A percentile compares a stretch with the other conserved stretches of the same genome.
Conservation (phyloP, 2,888 invertebrate genomes). For the Biston stratarius region DNA sequence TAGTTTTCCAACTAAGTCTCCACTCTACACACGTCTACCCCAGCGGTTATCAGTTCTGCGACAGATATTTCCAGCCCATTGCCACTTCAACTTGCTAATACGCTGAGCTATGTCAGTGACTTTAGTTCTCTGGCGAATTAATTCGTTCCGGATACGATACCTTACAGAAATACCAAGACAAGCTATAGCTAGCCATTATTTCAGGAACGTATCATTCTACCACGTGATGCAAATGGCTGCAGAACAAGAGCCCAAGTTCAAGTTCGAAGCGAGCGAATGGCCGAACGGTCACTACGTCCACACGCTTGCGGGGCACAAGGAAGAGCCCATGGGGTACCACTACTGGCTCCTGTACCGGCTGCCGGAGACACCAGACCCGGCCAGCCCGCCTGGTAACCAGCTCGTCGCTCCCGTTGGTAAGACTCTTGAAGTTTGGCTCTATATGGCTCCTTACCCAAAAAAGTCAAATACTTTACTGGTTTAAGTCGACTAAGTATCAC, state of each 20-base stretch:
- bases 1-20: no score
- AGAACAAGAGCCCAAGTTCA: slow-evolving; percentile 90
- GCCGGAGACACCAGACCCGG: slow-evolving; percentile 92
- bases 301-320: slow-evolving; percentile 92
- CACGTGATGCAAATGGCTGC: slow-evolving; percentile 94
- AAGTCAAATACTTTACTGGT: no score
- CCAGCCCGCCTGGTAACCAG: slow-evolving; percentile 94
- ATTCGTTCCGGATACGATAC: no score
- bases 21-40: no score
- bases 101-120: no score
- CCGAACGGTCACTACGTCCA: slow-evolving; percentile 97
- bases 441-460: neutral
- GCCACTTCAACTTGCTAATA: no score
- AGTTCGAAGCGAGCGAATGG: slow-evolving; percentile 95
- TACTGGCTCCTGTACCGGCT: slow-evolving; percentile 96
- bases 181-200: slow-evolving; percentile 19
- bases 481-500: no score
- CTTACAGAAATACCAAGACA: no score
- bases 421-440: slow-evolving; percentile 46
- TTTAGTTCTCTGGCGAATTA: no score
- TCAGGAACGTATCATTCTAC: slow-evolving; percentile 88
- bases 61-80: no score
- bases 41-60: no score
- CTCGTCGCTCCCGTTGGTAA: slow-evolving; percentile 95
- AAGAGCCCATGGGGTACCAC: slow-evolving; percentile 94